Evolutionary conservation across 1,140 invertebrate genomes (phyloP).

Genomic region (Diorhabda sublineata): DNA sequence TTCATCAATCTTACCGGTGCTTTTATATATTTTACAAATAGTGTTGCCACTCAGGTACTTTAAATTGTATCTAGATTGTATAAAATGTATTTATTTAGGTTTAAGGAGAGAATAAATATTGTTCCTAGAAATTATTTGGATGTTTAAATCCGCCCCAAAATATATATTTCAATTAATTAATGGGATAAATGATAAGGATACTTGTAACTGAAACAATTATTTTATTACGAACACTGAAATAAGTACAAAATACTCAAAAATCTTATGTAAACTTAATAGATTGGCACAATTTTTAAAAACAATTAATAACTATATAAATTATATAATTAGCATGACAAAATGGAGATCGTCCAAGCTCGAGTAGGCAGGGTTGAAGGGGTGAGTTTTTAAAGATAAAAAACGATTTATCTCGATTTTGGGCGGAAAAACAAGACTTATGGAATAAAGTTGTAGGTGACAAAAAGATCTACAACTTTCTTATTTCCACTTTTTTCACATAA

Average conservation of each 20-base stretch:
- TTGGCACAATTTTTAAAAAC: neutral
- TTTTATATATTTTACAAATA: conserved; percentile 72
- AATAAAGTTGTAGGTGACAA: too few species aligned
- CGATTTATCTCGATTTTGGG: too few species aligned
- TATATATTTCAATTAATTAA: too few species aligned
- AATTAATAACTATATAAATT: neutral
- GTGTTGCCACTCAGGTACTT: conserved; percentile 65
- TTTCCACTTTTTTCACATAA: too few species aligned
- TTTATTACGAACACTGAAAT: neutral
- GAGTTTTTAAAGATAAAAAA: too few species aligned
- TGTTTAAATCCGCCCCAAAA: neutral
- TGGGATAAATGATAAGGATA: too few species aligned
- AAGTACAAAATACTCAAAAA: conserved; percentile 3
- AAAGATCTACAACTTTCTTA: too few species aligned
- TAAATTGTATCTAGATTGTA: conserved; percentile 40
- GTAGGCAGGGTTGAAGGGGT: neutral
- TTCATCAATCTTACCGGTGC: conserved; percentile 73
- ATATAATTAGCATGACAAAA: neutral
- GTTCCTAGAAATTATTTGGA: neutral
- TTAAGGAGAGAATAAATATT: neutral
- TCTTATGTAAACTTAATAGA: neutral
- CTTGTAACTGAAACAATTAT: neutral
- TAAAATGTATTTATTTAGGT: conserved; percentile 10
- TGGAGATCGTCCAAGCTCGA: neutral
- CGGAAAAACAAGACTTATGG: too few species aligned